Percentiles rank a stretch among this genome's conserved stretches.
Evolutionary conservation across 2,113 vertebrate species (phyloP).

Genomic region (Lophura nycthemera): DNA sequence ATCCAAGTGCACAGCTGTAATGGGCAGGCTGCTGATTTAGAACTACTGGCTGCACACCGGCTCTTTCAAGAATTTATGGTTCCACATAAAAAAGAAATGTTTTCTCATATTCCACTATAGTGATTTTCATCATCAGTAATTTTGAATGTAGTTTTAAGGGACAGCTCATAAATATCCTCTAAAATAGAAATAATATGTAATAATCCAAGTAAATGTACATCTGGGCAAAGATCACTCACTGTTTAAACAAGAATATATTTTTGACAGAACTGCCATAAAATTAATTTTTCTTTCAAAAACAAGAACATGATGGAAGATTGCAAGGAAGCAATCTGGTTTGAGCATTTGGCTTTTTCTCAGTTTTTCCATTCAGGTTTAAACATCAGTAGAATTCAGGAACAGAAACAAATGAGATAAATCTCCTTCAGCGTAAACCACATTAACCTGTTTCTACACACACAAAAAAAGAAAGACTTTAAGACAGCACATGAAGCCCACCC

Average conservation of each 20-base stretch:
- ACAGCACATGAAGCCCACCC: neutral
- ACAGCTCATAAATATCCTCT: neutral
- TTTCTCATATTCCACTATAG: neutral
- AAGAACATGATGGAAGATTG: neutral
- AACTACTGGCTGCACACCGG: neutral
- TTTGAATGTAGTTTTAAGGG: neutral
- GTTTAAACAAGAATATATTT: constrained; percentile 6
- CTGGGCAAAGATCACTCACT: neutral
- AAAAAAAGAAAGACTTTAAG: neutral
- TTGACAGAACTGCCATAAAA: neutral
- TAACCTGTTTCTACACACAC: neutral
- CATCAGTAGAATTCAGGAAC: neutral
- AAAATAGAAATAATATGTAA: neutral
- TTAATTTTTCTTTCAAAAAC: neutral
- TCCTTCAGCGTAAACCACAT: neutral
- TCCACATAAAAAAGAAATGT: neutral
- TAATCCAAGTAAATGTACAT: neutral
- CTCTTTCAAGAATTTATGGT: neutral
- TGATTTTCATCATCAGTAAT: neutral
- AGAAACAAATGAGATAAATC: neutral
- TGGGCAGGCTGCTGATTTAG: neutral
- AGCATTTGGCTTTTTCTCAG: neutral
- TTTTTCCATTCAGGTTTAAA: constrained; percentile 1
- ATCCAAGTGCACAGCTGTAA: neutral
- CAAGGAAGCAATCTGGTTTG: neutral